A percentile compares a stretch with the other conserved stretches of the same genome.
Evolutionary conservation across 2,113 vertebrate species (phyloP).

Genomic region (Chelonoidis abingdonii): DNA sequence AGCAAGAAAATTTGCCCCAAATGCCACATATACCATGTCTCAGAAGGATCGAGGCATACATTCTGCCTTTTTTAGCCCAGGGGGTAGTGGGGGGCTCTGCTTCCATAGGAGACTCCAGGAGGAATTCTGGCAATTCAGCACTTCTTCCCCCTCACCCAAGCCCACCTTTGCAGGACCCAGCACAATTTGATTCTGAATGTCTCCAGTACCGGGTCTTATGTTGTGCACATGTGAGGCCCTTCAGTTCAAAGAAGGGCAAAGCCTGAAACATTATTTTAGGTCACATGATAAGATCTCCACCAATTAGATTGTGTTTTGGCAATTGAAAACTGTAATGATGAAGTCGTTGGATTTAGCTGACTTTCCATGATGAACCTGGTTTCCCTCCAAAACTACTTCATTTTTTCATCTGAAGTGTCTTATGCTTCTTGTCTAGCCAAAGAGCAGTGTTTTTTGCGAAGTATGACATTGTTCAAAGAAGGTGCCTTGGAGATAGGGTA

Average conservation of each 20-base stretch:
- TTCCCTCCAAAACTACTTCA: background rate
- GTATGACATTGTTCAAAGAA: background rate
- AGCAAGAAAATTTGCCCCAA: background rate
- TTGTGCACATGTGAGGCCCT: background rate
- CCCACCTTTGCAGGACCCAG: background rate
- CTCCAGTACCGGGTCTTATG: background rate
- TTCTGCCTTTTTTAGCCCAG: background rate
- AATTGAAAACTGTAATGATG: background rate
- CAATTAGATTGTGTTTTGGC: background rate
- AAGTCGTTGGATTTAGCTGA: background rate
- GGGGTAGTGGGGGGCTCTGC: background rate
- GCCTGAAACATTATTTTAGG: background rate
- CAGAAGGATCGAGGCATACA: background rate
- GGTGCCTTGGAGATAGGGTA: background rate
- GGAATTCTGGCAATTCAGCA: background rate
- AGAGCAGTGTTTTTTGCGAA: background rate
- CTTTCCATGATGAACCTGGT: background rate
- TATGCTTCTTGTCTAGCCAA: background rate
- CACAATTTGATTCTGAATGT: background rate
- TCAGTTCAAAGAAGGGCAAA: background rate
- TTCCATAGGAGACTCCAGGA: background rate
- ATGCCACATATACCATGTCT: background rate
- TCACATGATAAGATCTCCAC: background rate
- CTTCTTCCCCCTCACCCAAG: background rate
- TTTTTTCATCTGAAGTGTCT: rapidly evolving